phyloP scores from a whole-genome alignment of 2,888 invertebrate genomes.

The Drosophila falleni region DNA sequence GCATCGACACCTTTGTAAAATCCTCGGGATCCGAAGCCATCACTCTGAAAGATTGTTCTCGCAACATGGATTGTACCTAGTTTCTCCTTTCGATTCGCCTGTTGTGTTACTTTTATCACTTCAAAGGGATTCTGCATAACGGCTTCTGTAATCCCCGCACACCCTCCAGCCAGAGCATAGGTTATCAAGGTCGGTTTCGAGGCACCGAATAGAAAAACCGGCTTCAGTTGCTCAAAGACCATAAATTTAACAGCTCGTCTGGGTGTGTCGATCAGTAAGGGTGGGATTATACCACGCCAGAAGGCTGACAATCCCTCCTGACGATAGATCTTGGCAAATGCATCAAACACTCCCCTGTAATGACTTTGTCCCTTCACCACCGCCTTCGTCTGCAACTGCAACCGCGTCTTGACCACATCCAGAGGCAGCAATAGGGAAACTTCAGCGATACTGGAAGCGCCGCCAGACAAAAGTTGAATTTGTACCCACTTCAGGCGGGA shows the following conservation, averaged over 20 bases:
- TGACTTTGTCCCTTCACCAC: rapidly evolving
- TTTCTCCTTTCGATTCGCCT: slow-evolving; percentile 24
- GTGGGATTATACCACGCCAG: slow-evolving; percentile 52
- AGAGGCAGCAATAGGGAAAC: slow-evolving; percentile 38
- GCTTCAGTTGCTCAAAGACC: slow-evolving; percentile 30
- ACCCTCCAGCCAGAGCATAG: slow-evolving; percentile 35
- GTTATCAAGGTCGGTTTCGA: slow-evolving; percentile 5
- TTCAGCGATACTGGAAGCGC: slow-evolving; percentile 49
- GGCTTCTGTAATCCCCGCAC: slow-evolving; percentile 39
- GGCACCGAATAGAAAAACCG: slow-evolving; percentile 23
- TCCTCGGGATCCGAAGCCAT: slow-evolving; percentile 31
- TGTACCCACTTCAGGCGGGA: background rate
- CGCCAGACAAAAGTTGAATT: slow-evolving; percentile 28
- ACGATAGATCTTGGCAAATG: slow-evolving; percentile 41
- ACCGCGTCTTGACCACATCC: slow-evolving; percentile 60
- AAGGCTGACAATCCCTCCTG: slow-evolving; percentile 41
- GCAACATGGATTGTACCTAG: slow-evolving; percentile 12
- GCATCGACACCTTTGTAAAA: slow-evolving; percentile 30
- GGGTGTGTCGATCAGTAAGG: slow-evolving; percentile 48
- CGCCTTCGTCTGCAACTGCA: slow-evolving; percentile 49
- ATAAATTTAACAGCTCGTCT: slow-evolving; percentile 52
- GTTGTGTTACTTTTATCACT: slow-evolving; percentile 58
- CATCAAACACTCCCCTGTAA: slow-evolving; percentile 41
- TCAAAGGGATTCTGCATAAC: slow-evolving; percentile 53
- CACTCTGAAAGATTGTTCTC: slow-evolving; percentile 12